Percentiles rank a stretch among this genome's conserved stretches.
Evolutionary conservation across 92 coral and sea anemone genomes (phyloP).

Genomic region (Porites evermanni): DNA sequence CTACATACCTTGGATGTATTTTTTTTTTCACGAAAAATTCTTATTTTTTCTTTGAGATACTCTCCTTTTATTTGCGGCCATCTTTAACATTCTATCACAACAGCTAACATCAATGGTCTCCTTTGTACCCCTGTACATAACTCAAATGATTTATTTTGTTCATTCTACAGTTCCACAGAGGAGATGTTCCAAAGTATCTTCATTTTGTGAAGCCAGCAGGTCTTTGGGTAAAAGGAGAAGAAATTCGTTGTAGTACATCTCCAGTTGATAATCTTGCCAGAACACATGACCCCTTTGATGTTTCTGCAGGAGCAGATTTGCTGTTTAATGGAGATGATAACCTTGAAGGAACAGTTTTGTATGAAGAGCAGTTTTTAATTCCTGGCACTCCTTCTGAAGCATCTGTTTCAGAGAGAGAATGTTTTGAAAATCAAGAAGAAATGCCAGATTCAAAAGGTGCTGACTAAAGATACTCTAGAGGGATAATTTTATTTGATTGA

Average conservation of each 20-base stretch:
- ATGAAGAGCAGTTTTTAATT: conserved; percentile 66
- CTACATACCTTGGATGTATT: too few relatives aligned
- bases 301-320: background rate
- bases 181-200: conserved; percentile 84
- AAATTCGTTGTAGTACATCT: background rate
- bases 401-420: conserved; percentile 55
- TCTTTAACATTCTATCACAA: too few relatives aligned
- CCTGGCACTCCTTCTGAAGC: conserved; percentile 72
- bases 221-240: conserved; percentile 22
- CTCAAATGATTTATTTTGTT: background rate
- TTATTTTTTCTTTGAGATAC: background rate
- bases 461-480: too few relatives aligned
- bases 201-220: conserved; percentile 80
- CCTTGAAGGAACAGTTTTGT: conserved; percentile 57
- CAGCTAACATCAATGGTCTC: background rate
- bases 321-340: conserved; percentile 36
- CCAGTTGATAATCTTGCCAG: background rate
- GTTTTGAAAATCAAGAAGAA: conserved; percentile 38
- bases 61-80: too few relatives aligned
- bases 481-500: too few relatives aligned
- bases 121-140: background rate
- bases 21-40: too few relatives aligned
- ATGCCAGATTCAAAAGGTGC: conserved; percentile 17
- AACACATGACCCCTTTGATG: background rate
- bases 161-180: conserved; percentile 72